Percentiles rank a stretch among this genome's conserved stretches.
Evolutionary conservation across 1,140 invertebrate species (phyloP).

Genomic region (Apis mellifera): Amel_HAv3.1 CM009936.2:2035001-2035500

Average conservation of each 20-base stretch:
- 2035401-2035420: too few relatives aligned
- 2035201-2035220: slow-evolving; percentile 35
- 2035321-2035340: background rate
- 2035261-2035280: slow-evolving; percentile 57
- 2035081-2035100: background rate
- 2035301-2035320: background rate
- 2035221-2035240: slow-evolving; percentile 35
- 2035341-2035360: too few relatives aligned
- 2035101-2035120: background rate
- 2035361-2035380: slow-evolving; percentile 34
- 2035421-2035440: background rate
- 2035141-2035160: slow-evolving; percentile 29
- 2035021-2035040: background rate
- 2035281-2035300: slow-evolving; percentile 26
- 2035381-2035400: slow-evolving; percentile 5
- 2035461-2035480: slow-evolving; percentile 5
- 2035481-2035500: slow-evolving; percentile 28
- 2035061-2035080: too few relatives aligned
- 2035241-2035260: slow-evolving; percentile 51
- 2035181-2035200: slow-evolving; percentile 1
- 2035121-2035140: background rate
- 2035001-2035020: background rate
- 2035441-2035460: slow-evolving; percentile 20
- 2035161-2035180: background rate
- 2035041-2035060: too few relatives aligned